These are phyloP conservation scores for Trichoplusia ni DNA, from an alignment of 1,140 invertebrate genomes.

Conservation along the genomic window DNA sequence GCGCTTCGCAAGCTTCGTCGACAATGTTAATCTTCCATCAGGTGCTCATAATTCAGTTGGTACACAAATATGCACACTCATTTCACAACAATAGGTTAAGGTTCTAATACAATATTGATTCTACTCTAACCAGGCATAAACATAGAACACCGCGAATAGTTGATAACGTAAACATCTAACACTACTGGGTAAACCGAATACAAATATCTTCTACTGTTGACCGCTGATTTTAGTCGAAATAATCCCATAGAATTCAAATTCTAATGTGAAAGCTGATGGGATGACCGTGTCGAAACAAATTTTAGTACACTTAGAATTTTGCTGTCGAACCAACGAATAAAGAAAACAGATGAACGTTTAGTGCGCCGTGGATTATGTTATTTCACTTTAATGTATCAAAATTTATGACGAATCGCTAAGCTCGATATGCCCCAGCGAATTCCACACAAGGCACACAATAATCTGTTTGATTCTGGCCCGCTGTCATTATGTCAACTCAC, in stretches of 20 bases:
- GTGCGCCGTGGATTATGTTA: slow-evolving; percentile 20
- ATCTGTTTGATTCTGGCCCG: slow-evolving; percentile 28
- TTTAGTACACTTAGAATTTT: slow-evolving; percentile 32
- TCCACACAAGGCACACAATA: slow-evolving; percentile 35
- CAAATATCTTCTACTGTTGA: slow-evolving; percentile 48
- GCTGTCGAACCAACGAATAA: slow-evolving; percentile 18
- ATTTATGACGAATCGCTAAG: slow-evolving; percentile 33
- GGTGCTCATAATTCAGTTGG: slow-evolving; percentile 46
- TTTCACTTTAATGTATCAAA: slow-evolving; percentile 32
- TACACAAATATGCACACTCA: slow-evolving; percentile 67
- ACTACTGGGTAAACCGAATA: slow-evolving; percentile 49
- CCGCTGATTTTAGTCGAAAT: slow-evolving; percentile 45
- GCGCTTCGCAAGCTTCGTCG: not conserved
- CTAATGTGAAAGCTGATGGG: slow-evolving; percentile 44
- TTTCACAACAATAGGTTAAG: slow-evolving; percentile 60
- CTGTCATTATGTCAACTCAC: slow-evolving; percentile 28
- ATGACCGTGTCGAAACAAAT: slow-evolving; percentile 31
- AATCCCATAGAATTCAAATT: slow-evolving; percentile 49
- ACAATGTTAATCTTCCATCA: slow-evolving; percentile 44
- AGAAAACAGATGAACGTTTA: slow-evolving; percentile 15
- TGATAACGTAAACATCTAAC: slow-evolving; percentile 51
- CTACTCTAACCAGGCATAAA: slow-evolving; percentile 53
- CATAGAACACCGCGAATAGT: slow-evolving; percentile 45
- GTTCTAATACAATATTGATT: slow-evolving; percentile 61
- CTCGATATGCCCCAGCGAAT: slow-evolving; percentile 31